Percentiles rank a stretch among this genome's conserved stretches.
These are phyloP conservation scores for Tribolium madens DNA, from an alignment of 1,140 invertebrate species.

Conservation along the genomic window DNA sequence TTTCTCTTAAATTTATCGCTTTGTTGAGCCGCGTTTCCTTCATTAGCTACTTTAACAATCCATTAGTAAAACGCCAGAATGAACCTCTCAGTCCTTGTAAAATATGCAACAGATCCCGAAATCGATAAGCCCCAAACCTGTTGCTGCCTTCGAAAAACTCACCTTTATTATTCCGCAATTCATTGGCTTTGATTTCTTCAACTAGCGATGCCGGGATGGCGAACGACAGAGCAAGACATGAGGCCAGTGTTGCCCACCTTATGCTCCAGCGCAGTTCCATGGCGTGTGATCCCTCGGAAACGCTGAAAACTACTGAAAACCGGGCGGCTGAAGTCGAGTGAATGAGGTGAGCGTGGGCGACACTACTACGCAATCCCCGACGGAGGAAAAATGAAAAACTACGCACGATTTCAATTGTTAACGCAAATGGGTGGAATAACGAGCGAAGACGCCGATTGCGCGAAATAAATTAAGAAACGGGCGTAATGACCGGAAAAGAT, in stretches of 20 bases:
- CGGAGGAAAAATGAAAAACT: neutral
- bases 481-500: neutral
- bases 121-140: slow-evolving; percentile 43
- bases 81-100: neutral
- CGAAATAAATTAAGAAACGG: slow-evolving; percentile 3
- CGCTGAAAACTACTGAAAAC: slow-evolving; percentile 56
- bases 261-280: slow-evolving; percentile 47
- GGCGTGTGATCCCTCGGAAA: slow-evolving; percentile 22
- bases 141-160: slow-evolving; percentile 34
- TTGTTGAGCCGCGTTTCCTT: neutral
- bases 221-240: slow-evolving; percentile 39
- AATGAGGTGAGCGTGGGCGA: slow-evolving; percentile 10
- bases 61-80: neutral
- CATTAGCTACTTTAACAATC: slow-evolving; percentile 6
- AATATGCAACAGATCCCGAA: slow-evolving; percentile 45
- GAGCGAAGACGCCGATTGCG: neutral
- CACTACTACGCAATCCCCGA: slow-evolving; percentile 48
- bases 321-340: slow-evolving; percentile 52
- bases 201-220: slow-evolving; percentile 59
- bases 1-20: slow-evolving; percentile 26
- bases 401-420: slow-evolving; percentile 2
- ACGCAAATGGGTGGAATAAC: neutral
- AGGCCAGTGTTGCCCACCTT: slow-evolving; percentile 34
- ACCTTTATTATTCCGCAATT: slow-evolving; percentile 60
- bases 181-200: slow-evolving; percentile 59